Conservation (phyloP, 1,140 invertebrate genomes). For the Papilio machaon region DNA sequence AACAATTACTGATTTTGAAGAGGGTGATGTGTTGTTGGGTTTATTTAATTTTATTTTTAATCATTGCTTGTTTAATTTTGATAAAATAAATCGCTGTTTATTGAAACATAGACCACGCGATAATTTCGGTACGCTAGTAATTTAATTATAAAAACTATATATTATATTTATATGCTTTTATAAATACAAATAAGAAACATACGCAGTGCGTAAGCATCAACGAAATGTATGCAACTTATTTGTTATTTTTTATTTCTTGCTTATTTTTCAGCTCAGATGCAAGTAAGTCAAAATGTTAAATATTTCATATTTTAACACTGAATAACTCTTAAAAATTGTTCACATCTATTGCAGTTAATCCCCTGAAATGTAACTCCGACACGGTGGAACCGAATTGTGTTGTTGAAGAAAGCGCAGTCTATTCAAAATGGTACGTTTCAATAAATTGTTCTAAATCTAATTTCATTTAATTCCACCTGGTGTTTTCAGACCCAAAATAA, state of each 20-base stretch:
- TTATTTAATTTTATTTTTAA: neutral
- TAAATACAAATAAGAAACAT: neutral
- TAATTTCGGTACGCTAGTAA: neutral
- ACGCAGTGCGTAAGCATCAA: neutral
- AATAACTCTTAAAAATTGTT: neutral
- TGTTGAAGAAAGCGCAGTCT: neutral
- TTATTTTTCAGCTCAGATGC: neutral
- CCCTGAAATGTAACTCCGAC: neutral
- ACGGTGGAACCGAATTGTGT: neutral
- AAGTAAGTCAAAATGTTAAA: neutral
- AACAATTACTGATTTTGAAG: neutral
- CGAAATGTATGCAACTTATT: neutral
- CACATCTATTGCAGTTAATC: neutral
- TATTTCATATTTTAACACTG: neutral
- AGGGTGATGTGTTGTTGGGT: neutral
- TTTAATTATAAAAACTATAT: neutral
- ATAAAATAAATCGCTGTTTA: neutral
- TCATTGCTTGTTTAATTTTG: neutral
- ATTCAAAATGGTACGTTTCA: neutral
- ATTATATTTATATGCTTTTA: neutral
- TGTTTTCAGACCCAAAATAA: neutral
- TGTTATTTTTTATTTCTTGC: neutral
- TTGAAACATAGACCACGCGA: neutral
- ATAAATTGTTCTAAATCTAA: neutral
- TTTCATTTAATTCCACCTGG: too few relatives aligned